Evolutionary conservation across 2,113 vertebrate species (phyloP), one percentile per base, ranked within the genome.

Genomic region (Dermatemys mawii): DNA sequence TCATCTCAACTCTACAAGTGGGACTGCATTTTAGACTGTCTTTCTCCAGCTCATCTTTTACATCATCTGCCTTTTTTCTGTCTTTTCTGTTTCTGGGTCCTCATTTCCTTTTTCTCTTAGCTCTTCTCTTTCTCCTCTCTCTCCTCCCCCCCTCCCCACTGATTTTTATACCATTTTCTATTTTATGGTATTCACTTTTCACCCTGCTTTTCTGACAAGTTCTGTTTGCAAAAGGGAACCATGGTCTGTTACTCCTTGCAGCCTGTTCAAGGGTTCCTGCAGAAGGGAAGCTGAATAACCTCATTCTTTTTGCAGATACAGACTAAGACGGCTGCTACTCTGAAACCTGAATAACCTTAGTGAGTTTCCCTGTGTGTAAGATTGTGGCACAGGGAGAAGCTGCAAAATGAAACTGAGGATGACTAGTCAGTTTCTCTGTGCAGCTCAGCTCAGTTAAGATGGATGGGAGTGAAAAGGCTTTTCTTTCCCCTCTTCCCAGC

Each of bases 331-430:
- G n/a, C n/a, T n/a, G n/a, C n/a, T n/a, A n/a, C n/a, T n/a, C n/a
- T n/a, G n/a, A n/a, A n/a, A n/a, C n/a, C n/a, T n/a, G n/a, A n/a
- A n/a, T n/a, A n/a, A n/a, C n/a, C n/a, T 94, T 88, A 93, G 84
- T 94, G 91, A 91, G 7, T 91, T 83, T 93, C 46, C 78, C 35
- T 2, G 32, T 78, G 32, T 78, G 46, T 87, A 90, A 94, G 86
- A 55, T 94, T 80, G 91, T 95, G 91, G 86, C 80, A 93, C 63
- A 44, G 29, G 21, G 44, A 60, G 41, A 53, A 55, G 49, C 91
- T 94, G 63, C 78, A 93, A 93, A 90, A 91, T 92, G 92, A 93
- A 94, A 94, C 81, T 94, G 91, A 93, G 91, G 93, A 93, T 83
- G 73, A 86, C 93, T 96, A 90, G 88, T 87, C 90, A 86, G 84